Conservation (phyloP, 2,797 vertebrate genomes). For the Sebastes iracundus region DNA sequence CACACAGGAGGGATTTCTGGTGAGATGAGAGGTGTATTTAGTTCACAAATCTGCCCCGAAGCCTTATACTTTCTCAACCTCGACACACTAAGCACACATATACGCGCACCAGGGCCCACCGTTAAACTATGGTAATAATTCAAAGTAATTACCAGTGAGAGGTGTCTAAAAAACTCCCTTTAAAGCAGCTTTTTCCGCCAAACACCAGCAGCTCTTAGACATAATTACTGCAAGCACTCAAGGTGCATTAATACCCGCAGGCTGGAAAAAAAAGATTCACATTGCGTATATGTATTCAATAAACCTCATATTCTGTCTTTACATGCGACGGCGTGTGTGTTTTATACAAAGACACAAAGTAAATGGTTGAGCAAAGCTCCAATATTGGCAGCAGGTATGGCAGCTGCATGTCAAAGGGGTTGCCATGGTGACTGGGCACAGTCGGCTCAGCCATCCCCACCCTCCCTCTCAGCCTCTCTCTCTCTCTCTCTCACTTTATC, state of each 20-base stretch:
- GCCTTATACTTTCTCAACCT: conserved; percentile 11
- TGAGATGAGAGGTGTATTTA: conserved; percentile 1
- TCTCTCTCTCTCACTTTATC: conserved; percentile 23
- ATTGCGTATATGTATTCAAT: not conserved
- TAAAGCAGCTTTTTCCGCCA: conserved; percentile 53
- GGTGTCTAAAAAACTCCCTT: conserved; percentile 51
- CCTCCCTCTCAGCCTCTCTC: not conserved
- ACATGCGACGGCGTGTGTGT: not conserved
- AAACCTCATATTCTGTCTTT: not conserved
- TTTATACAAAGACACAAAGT: conserved; percentile 23
- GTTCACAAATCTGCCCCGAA: conserved; percentile 34
- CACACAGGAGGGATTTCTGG: not conserved
- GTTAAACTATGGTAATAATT: conserved; percentile 48
- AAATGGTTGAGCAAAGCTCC: conserved; percentile 38
- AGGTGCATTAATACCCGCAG: conserved; percentile 40
- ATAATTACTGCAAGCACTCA: conserved; percentile 61
- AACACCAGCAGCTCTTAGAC: conserved; percentile 48
- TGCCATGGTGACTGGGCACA: conserved; percentile 78
- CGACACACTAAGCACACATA: conserved; percentile 1
- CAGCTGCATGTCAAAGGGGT: conserved; percentile 77
- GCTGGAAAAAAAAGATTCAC: conserved; percentile 17
- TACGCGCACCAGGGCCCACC: not conserved
- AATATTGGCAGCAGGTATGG: conserved; percentile 71
- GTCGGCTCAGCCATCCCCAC: conserved; percentile 53
- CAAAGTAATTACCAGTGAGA: conserved; percentile 49